A percentile compares a stretch with the other conserved stretches of the same genome.
Evolutionary conservation across 2,797 vertebrate species (phyloP).

Genomic region (Schizothorax lantsangensis): DNA sequence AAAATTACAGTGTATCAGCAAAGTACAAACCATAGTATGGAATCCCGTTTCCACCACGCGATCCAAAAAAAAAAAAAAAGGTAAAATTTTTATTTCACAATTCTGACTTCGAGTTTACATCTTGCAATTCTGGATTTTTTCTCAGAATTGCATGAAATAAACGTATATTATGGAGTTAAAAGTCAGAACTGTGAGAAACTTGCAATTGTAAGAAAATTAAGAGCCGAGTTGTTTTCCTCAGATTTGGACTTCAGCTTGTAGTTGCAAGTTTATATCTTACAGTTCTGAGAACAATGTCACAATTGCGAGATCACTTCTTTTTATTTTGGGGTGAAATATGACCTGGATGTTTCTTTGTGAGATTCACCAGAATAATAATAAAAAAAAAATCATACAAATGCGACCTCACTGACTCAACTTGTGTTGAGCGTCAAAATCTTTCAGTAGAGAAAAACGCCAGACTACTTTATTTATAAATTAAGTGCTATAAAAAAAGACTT

Average conservation of each 20-base stretch:
- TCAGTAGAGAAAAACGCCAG: constrained; percentile 66
- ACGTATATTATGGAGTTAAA: neutral
- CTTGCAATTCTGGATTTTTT: neutral
- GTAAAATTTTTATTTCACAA: neutral
- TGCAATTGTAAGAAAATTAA: too few relatives aligned
- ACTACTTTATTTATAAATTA: constrained; percentile 83
- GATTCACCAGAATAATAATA: neutral
- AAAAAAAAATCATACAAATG: neutral
- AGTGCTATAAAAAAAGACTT: constrained; percentile 82
- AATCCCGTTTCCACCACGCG: neutral
- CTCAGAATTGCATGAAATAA: neutral
- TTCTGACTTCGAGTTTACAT: too few relatives aligned
- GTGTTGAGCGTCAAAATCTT: constrained; percentile 40
- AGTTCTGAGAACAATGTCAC: neutral
- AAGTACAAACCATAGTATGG: neutral
- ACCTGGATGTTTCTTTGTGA: neutral
- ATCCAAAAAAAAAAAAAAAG: neutral
- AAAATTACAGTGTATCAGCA: neutral
- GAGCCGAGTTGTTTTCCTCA: too few relatives aligned
- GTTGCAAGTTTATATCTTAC: neutral
- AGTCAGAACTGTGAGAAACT: too few relatives aligned
- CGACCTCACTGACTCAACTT: constrained; percentile 14
- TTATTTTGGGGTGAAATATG: neutral
- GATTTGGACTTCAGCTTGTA: too few relatives aligned
- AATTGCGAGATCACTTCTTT: neutral